Base-by-base conservation (phyloP, 2,888 invertebrate genomes). In the Vesta saturnalis region DNA sequence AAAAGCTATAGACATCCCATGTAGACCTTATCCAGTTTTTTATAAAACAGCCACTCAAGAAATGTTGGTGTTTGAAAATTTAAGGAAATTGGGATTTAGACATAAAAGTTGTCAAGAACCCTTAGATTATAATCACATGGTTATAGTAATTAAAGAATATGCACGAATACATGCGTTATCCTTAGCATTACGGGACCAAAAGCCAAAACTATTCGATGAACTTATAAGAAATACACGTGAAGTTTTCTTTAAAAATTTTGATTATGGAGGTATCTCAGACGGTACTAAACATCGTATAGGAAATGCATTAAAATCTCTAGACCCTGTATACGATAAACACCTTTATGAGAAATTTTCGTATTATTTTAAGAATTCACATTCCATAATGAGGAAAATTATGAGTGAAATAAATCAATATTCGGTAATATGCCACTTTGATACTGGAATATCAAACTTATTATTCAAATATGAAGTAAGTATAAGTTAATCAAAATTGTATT, bases 261-360 rank as follows among this genome's bases (percentile, higher is more conserved):
- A 3, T 3, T 30, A 15, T 2, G 12, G 3, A 1, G 30, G 6
- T 1, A 4, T 60, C 4, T 15, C 3, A n/a, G 52, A 49, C 0
- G 8, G 2, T 1, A 18, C n/a, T 46, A 18, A 46, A 1, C 18
- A 21, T 1, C 43, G 43, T 5, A 1, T 5, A 0, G n/a, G 6
- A 10, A 16, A 47, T 14, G 67, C 61, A 1, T 35, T 61, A n/a
- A 21, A 49, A 39, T 12, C 57, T 15, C 47, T 71, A 16, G 69
- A 69, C 58, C 39, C 39, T 4, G n/a, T n/a, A n/a, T 64, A 64
- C 0, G 43, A 47, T 6, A 56, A 65, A n/a, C 57, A 71, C 16
- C 68, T 39, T 8, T 59, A 71, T 19, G 52, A 71, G 12, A 62
- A 61, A 35, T 74, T 71, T 35, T 14, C 66, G 6, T 49, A 59